Percentiles rank a stretch among this genome's conserved stretches.
These are phyloP conservation scores for Polymixis lichenea DNA, from an alignment of 2,888 invertebrate genomes.

Conservation along the genomic window DNA sequence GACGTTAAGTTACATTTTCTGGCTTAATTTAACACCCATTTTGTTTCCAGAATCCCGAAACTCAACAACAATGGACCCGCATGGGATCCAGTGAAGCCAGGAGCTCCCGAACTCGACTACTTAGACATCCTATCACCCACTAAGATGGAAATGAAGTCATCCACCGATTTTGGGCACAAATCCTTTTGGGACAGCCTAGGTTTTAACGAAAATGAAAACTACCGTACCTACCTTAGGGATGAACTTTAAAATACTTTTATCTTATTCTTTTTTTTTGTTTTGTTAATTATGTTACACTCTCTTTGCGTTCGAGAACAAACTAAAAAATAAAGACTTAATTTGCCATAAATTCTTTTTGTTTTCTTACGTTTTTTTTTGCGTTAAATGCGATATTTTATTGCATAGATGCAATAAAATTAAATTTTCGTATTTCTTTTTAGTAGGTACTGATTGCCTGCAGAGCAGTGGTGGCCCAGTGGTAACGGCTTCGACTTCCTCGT, in stretches of 20 bases:
- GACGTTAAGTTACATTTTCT: not conserved
- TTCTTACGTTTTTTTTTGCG: not conserved
- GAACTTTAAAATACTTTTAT: conserved; percentile 78
- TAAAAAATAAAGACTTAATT: conserved; percentile 30
- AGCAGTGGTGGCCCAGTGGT: no score
- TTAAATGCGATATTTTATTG: no score
- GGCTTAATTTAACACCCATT: not conserved
- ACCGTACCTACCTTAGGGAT: conserved; percentile 77
- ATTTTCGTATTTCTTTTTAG: not conserved
- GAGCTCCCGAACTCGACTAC: conserved; percentile 84
- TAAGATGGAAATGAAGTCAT: conserved; percentile 82
- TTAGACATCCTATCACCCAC: conserved; percentile 88
- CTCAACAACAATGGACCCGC: conserved; percentile 73
- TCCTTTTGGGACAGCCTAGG: conserved; percentile 92
- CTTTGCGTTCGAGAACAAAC: conserved; percentile 1
- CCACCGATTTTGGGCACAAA: conserved; percentile 88
- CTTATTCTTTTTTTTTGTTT: not conserved
- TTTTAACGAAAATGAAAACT: conserved; percentile 91
- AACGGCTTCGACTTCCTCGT: no score
- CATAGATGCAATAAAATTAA: no score
- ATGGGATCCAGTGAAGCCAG: conserved; percentile 88
- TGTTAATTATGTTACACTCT: not conserved
- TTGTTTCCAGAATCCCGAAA: conserved; percentile 82
- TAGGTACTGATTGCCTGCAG: no score
- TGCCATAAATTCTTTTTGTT: not conserved